Base-by-base conservation (phyloP, 2,888 invertebrate genomes). In the Drosophila gaucha region DNA sequence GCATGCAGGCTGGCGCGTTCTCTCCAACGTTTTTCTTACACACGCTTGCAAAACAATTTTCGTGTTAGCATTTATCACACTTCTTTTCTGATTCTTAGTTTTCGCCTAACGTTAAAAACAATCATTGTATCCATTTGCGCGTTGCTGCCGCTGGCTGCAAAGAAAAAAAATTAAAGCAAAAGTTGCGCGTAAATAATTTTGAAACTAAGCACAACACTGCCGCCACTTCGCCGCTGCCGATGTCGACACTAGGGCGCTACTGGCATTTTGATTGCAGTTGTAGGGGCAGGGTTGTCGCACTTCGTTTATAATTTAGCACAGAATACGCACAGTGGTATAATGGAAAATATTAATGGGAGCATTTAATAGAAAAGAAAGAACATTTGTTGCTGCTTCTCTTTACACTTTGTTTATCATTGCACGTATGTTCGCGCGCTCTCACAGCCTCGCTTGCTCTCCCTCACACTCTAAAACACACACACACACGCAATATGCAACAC, bases 331-430 rank as follows among this genome's bases (percentile, higher is more conserved):
- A 47, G 20, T 36, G 41, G 16, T 16, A 33, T 43, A 33, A 24
- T 47, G 10, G 4, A 31, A 30, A 46, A 44, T 35, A 57, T 38
- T 58, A 67, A 31, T 50, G 28, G 3, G 22, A 51, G 16, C 47
- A 57, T 55, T 33, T 20, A 30, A 44, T 50, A 35, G 16, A 30
- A 59, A 41, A 51, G 50, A 67, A 43, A 64, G 35, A 73, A 79
- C 56, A 76, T 69, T 80, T 57, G 62, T 73, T 57, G 67, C 67
- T 67, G 49, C 55, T 83, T 63, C 55, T 77, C 55, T 69, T 72
- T 75, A 71, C 72, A 86, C 73, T 79, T 88, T 88, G 84, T 88
- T 84, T 84, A 88, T 83, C 78, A 79, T 85, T 72, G 70, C 62
- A 67, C 56, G 74, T 60, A 63, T 56, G 65, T 66, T 74, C 58